These are phyloP conservation scores for Leptinotarsa rubiginosa DNA, from an alignment of 2,888 invertebrate species.

Conservation along the genomic window DNA sequence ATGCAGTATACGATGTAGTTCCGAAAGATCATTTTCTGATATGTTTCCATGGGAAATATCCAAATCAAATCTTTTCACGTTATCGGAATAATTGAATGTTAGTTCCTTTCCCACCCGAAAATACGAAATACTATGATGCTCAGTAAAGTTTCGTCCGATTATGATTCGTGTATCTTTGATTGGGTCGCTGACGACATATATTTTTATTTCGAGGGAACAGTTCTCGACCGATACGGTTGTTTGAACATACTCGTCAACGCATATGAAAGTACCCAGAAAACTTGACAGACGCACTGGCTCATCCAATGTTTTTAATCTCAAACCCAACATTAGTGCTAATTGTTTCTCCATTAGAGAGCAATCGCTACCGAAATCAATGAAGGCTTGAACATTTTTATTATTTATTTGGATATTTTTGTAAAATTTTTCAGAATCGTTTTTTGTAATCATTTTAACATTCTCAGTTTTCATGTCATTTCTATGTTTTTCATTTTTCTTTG, in stretches of 20 bases:
- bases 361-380: slow-evolving; percentile 23
- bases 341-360: slow-evolving; percentile 14
- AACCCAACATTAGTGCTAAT: slow-evolving; percentile 6
- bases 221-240: background rate
- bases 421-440: slow-evolving; percentile 12
- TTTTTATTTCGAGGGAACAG: slow-evolving; percentile 3
- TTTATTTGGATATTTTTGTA: slow-evolving; percentile 20
- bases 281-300: slow-evolving; percentile 2
- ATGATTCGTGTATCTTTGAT: slow-evolving; percentile 13
- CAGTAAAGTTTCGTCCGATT: slow-evolving; percentile 22
- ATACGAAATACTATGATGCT: slow-evolving; percentile 8
- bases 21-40: slow-evolving; percentile 16
- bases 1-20: background rate
- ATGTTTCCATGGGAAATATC: slow-evolving; percentile 4
- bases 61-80: slow-evolving; percentile 1
- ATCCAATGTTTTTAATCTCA: slow-evolving; percentile 3
- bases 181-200: background rate
- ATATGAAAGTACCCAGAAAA: slow-evolving; percentile 8
- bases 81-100: slow-evolving; percentile 23
- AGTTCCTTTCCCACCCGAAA: slow-evolving; percentile 17
- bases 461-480: background rate
- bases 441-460: slow-evolving; percentile 11
- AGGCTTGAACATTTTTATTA: slow-evolving; percentile 20
- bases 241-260: slow-evolving; percentile 3
- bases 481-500: background rate